Evolutionary conservation across 2,797 vertebrate genomes (phyloP), one percentile per base, ranked within the genome.

Genomic region (Acrossocheilus fasciatus): DNA sequence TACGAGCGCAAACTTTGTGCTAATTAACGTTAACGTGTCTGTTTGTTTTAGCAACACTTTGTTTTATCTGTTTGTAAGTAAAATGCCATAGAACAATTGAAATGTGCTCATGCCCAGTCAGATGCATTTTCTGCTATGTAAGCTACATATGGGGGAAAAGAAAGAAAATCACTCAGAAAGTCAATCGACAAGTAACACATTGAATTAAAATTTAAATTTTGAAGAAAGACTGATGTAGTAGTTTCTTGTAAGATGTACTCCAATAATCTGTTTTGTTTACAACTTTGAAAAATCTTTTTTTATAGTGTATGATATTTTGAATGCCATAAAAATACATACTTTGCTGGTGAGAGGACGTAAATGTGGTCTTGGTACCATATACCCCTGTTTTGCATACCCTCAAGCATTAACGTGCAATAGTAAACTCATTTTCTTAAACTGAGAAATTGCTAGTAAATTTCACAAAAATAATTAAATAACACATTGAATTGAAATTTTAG

Each of bases 1-100:
- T 66, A 66, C 1, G 9, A 83, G 73, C 0, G 1, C 41, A 30
- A n/a, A 50, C 11, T 20, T 75, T 50, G 18, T 11, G 18, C 18
- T 47, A 72, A 45, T 62, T 59, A 83, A 68, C 17, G 36, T 39
- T 12, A 47, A 78, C 26, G 6, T 23, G 1, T 12, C 62, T 64
- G 43, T 78, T 64, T 85, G 45, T 50, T 75, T 20, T 68, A n/a
- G 41, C 23, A 52, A 62, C 45, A 36, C 9, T 64, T 43, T 54
- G 2, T 17, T 62, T 8, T 23, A 64, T 14, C 23, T 9, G 8
- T n/a, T 59, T n/a, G 23, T 11, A 68, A 9, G 34, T 36, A 18
- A 36, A 66, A 20, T 66, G 23, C 7, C 4, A 68, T 50, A 15
- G n/a, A 45, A 47, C 43, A 45, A 23, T 43, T 47, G 52, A 23